These are phyloP conservation scores for Zaprionus bogoriensis DNA, from an alignment of 2,888 invertebrate genomes.

Conservation along the genomic window DNA sequence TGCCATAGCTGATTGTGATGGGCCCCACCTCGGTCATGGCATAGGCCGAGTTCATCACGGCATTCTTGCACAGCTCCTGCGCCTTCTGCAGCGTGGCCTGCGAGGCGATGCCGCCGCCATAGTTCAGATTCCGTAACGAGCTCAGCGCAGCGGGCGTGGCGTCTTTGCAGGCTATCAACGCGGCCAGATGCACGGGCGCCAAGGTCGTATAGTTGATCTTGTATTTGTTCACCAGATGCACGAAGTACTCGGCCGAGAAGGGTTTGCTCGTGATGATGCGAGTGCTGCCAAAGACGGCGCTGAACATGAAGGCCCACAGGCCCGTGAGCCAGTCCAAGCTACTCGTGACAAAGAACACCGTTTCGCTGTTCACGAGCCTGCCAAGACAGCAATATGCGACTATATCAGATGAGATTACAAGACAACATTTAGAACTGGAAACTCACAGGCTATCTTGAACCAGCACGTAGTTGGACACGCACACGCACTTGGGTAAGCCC, in stretches of 20 bases:
- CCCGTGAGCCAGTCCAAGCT: constrained; percentile 71
- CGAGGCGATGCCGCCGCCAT: constrained; percentile 49
- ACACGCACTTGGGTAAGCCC: constrained; percentile 68
- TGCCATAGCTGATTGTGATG: constrained; percentile 37
- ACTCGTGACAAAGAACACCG: constrained; percentile 50
- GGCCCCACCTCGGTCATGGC: constrained; percentile 62
- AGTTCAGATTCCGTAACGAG: constrained; percentile 44
- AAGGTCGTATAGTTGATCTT: constrained; percentile 44
- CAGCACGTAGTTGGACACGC: constrained; percentile 46
- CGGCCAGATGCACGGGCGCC: constrained; percentile 65
- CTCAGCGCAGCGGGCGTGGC: constrained; percentile 38
- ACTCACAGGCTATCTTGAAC: constrained; percentile 51
- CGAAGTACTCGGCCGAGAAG: constrained; percentile 56
- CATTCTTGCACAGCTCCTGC: constrained; percentile 39
- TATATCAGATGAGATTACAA: not conserved
- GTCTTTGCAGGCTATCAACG: constrained; percentile 36
- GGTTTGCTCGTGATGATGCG: constrained; percentile 66
- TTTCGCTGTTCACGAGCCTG: constrained; percentile 46
- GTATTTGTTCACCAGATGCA: constrained; percentile 62
- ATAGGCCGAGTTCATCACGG: constrained; percentile 41
- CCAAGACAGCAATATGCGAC: not conserved
- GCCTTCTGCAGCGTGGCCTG: constrained; percentile 22
- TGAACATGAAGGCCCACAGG: constrained; percentile 36
- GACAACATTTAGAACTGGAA: not conserved
- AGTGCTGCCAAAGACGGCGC: constrained; percentile 46